phyloP scores from a whole-genome alignment of 2,113 vertebrate genomes.

The Physeter macrocephalus region DNA sequence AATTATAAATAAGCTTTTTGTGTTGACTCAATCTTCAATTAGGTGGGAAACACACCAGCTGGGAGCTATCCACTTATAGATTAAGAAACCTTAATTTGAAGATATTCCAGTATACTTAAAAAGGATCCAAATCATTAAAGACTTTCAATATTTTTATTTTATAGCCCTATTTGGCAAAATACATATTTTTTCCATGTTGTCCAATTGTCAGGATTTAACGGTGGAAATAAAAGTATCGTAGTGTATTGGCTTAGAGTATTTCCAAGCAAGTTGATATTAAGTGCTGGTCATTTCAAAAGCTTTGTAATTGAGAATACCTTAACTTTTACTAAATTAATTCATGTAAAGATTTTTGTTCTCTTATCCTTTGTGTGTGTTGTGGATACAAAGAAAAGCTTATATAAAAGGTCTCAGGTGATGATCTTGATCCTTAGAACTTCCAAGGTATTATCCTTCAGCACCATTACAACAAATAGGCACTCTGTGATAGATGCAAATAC shows the following conservation, averaged over 20 bases:
- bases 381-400: not conserved
- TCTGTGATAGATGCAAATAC: constrained; percentile 35
- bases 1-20: constrained; percentile 53
- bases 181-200: not conserved
- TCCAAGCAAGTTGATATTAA: not conserved
- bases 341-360: not conserved
- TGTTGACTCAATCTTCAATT: constrained; percentile 56
- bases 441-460: not conserved
- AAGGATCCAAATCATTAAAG: not conserved
- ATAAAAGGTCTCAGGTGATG: not conserved
- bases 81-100: constrained; percentile 48
- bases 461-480: not conserved
- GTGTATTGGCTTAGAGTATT: not conserved
- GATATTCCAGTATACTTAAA: constrained; percentile 3
- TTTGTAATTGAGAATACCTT: not conserved
- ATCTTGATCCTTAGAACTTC: constrained; percentile 10
- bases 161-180: not conserved
- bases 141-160: constrained; percentile 45
- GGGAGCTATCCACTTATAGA: not conserved
- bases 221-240: not conserved
- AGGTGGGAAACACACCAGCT: constrained; percentile 11
- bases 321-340: not conserved
- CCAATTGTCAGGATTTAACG: not conserved
- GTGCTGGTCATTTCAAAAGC: not conserved
- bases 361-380: not conserved